phyloP scores from a whole-genome alignment of 2,797 vertebrate species.

The Silurus aristotelis region DNA sequence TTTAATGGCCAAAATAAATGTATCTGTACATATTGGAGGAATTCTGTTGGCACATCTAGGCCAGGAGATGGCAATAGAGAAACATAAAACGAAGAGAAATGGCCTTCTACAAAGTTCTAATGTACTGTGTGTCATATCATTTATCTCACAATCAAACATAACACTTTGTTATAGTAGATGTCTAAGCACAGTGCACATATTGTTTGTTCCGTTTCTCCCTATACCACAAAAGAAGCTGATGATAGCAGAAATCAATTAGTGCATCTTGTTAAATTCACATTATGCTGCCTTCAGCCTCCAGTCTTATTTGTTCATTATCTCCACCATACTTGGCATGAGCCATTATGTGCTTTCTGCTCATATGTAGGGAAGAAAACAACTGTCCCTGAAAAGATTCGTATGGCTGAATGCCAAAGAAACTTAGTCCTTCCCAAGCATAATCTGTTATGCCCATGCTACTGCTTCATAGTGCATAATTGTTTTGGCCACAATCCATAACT shows the following conservation, averaged over 20 bases:
- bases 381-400: constrained; percentile 20
- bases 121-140: background rate
- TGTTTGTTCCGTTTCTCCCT: background rate
- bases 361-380: background rate
- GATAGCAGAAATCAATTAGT: background rate
- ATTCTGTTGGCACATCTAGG: background rate
- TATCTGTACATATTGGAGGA: background rate
- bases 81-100: background rate
- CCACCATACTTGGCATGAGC: background rate
- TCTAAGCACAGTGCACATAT: background rate
- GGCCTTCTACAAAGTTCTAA: background rate
- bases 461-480: constrained; percentile 59
- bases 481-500: constrained; percentile 69
- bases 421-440: constrained; percentile 63
- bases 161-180: background rate
- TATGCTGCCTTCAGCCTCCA: background rate
- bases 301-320: constrained; percentile 11
- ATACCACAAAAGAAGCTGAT: background rate
- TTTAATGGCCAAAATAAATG: background rate
- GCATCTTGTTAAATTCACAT: constrained; percentile 4
- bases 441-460: constrained; percentile 63
- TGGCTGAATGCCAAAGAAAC: constrained; percentile 64
- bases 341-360: background rate
- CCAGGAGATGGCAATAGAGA: constrained; percentile 50
- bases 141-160: background rate